Base-by-base conservation (phyloP, 2,888 invertebrate genomes). In the Micropterix aruncella region DNA sequence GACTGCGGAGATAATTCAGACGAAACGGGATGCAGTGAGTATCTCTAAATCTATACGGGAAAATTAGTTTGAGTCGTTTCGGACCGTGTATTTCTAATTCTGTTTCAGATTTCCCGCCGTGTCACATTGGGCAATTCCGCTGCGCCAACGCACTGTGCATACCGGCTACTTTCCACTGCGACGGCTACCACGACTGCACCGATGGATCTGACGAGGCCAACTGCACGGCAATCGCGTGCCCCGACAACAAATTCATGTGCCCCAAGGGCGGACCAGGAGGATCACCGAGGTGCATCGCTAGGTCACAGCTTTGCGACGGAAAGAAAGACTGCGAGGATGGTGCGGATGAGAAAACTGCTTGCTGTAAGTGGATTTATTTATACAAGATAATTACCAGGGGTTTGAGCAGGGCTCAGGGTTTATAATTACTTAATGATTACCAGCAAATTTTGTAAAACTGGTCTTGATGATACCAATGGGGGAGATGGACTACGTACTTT, bases 91-190 rank as follows among this genome's bases (percentile, higher is more conserved):
- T 27, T 27, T 7, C 5, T 27, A 27, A 27, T 7, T 27, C 5
- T 7, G 12, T 27, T 54, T n/a, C 65, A 90, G 91, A 81, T 65
- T 93, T 93, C 60, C 89, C 89, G 1, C 77, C 84, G 0, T 94
- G 93, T 61, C 85, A 87, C 59, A 81, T 81, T 53, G 87, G 87
- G 2, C 94, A 95, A 68, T 95, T 94, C 67, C 79, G 92, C 36
- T 95, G 95, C 66, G 80, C 83, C 52, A 94, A 94, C 66, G 85
- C 88, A 0, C 75, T 93, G 9, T 97, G 97, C 65, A 93, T 97
- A 55, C 95, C 94, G 0, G 76, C 78, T 42, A 79, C 80, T 41
- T 90, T 84, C 65, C 85, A 83, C 60, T 90, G 90, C 65, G 85
- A 85, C 58, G 88, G 89, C 18, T 86, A 85, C 67, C 75, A 80